Base-by-base conservation (phyloP, 2,113 vertebrate genomes). In the Shinisaurus crocodilurus region DNA sequence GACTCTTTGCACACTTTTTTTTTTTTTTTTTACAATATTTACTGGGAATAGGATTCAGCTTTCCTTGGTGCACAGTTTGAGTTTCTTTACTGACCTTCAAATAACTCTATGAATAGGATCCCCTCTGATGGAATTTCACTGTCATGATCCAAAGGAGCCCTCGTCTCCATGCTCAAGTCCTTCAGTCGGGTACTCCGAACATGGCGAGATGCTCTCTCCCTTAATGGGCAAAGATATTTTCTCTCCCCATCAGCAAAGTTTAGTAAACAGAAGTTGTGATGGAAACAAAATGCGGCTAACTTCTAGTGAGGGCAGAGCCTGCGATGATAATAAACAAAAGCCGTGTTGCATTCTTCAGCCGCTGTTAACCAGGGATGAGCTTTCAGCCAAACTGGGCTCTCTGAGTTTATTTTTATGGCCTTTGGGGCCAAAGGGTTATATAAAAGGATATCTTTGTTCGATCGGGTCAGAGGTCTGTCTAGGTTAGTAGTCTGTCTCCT, bases 311-410 rank as follows among this genome's bases (percentile, higher is more conserved):
- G 10, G 54, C 6, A 10, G 27, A 9, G 54, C 85, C n/a, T 60
- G 77, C 87, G 5, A 3, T n/a, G 70, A 88, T 88, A 76, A 77
- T 32, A 54, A 67, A 6, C 4, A n/a, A n/a, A 0, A 0, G 65
- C 88, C 45, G 65, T 89, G 40, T 92, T 86, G 57, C 7, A 1
- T 67, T 89, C 81, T 82, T 86, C 69, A 57, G 93, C 45, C 72
- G 16, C 77, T 13, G 34, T 85, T 91, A 43, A 50, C n/a, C 57
- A 25, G n/a, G 29, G n/a, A 54, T 54, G 50, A 54, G 67, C 87
- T 0, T 83, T 91, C 15, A 43, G 79, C 79, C 86, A 79, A 34
- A 76, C 1, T 0, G 5, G 9, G 75, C 20, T 20, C 0, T 27
- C 34, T 60, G 34, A 37, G 80, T 5, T 50, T 34, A 81, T 75